Conservation (phyloP, 1,140 invertebrate genomes). For the Dolichoris vasculosae region DNA sequence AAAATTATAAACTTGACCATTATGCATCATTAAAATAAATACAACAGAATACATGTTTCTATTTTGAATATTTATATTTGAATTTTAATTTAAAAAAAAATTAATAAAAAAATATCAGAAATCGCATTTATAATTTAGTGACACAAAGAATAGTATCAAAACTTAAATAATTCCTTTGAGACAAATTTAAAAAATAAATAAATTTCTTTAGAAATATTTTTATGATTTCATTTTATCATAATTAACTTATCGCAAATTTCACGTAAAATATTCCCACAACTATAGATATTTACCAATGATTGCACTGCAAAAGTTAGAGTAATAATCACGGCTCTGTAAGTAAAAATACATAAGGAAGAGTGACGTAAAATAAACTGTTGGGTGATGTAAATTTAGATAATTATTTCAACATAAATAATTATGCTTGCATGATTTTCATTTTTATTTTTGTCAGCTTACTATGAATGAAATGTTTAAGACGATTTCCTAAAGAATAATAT, state of each 20-base stretch:
- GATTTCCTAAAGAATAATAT: background rate
- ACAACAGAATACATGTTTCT: too few relatives aligned
- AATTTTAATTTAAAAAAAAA: too few relatives aligned
- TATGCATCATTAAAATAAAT: too few relatives aligned
- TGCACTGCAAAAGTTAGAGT: background rate
- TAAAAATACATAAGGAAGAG: background rate
- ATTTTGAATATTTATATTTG: too few relatives aligned
- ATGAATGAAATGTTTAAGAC: background rate
- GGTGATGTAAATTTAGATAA: slow-evolving; percentile 9
- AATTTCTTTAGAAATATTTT: too few relatives aligned
- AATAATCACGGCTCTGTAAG: background rate
- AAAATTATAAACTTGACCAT: too few relatives aligned
- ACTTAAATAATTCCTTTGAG: too few relatives aligned
- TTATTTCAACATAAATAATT: slow-evolving; percentile 11
- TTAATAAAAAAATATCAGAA: too few relatives aligned
- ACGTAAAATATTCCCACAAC: background rate
- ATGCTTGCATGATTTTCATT: background rate
- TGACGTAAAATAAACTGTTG: background rate
- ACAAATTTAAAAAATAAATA: too few relatives aligned
- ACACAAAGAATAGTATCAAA: too few relatives aligned
- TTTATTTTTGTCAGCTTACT: background rate
- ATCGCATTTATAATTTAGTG: too few relatives aligned
- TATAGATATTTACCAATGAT: background rate
- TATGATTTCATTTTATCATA: background rate
- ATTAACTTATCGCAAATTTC: background rate